A percentile compares a stretch with the other conserved stretches of the same genome.
These are phyloP conservation scores for Micromys minutus DNA, from an alignment of 2,113 vertebrate species.

Conservation along the genomic window DNA sequence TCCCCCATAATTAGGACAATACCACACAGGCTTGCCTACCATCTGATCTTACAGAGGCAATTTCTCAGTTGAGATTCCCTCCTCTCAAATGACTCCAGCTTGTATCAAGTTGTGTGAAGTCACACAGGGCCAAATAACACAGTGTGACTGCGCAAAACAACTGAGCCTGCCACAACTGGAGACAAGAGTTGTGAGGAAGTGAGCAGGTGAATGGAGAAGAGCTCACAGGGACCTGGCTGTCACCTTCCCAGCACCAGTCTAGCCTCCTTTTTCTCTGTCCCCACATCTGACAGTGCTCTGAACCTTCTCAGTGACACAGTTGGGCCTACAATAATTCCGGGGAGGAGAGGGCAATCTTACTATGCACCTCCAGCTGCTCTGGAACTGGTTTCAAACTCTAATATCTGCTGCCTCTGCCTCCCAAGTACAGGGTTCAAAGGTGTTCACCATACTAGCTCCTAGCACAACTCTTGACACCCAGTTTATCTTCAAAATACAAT, in stretches of 20 bases:
- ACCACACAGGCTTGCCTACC: neutral
- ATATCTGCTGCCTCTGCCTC: neutral
- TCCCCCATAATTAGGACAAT: neutral
- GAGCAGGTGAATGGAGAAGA: neutral
- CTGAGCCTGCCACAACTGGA: neutral
- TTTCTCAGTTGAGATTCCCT: neutral
- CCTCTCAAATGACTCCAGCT: neutral
- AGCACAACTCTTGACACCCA: neutral
- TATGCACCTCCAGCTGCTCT: neutral
- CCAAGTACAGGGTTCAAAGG: neutral
- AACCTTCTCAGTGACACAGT: neutral
- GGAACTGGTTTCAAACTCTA: neutral
- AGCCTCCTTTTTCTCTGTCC: neutral
- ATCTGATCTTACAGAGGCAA: neutral
- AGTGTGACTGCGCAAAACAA: neutral
- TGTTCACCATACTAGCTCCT: neutral
- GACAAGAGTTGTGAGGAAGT: neutral
- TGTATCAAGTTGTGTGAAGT: neutral
- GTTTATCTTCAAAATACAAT: neutral
- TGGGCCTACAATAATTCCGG: neutral
- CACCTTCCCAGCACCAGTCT: neutral
- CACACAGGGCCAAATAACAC: neutral
- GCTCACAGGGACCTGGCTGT: neutral
- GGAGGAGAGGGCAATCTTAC: neutral
- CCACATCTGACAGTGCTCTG: neutral